Evolutionary conservation across 2,113 vertebrate species (phyloP).

Genomic region (Toxostoma redivivum): DNA sequence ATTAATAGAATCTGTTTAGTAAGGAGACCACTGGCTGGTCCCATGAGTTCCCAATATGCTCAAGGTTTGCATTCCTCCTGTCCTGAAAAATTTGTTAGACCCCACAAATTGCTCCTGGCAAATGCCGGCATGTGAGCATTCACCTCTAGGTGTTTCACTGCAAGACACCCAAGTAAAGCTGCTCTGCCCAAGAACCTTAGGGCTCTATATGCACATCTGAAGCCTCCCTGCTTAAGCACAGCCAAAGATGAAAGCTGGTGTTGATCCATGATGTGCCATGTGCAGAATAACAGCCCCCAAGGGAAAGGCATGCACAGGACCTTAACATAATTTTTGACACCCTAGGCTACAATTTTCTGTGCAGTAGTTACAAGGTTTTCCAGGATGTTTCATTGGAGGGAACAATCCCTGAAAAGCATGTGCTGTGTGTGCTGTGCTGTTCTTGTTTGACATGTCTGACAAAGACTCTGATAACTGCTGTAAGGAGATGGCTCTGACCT

Average conservation of each 20-base stretch:
- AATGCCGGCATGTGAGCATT: not conserved
- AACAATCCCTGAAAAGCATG: not conserved
- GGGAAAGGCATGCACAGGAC: accelerated
- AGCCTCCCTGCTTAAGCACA: accelerated
- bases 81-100: not conserved
- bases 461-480: not conserved
- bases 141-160: not conserved
- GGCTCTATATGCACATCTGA: not conserved
- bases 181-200: not conserved
- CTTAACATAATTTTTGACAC: not conserved
- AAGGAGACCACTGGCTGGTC: not conserved
- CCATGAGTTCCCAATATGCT: not conserved
- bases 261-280: not conserved
- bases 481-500: not conserved
- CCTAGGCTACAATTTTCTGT: not conserved
- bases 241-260: not conserved
- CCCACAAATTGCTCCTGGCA: not conserved
- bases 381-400: not conserved
- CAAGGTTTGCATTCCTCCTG: accelerated
- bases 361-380: not conserved
- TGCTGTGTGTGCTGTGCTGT: not conserved
- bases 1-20: not conserved
- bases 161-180: not conserved
- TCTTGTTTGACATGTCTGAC: not conserved
- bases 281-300: not conserved